phyloP scores from a whole-genome alignment of 1,140 invertebrate species.

The Drosophila punjabiensis region DNA sequence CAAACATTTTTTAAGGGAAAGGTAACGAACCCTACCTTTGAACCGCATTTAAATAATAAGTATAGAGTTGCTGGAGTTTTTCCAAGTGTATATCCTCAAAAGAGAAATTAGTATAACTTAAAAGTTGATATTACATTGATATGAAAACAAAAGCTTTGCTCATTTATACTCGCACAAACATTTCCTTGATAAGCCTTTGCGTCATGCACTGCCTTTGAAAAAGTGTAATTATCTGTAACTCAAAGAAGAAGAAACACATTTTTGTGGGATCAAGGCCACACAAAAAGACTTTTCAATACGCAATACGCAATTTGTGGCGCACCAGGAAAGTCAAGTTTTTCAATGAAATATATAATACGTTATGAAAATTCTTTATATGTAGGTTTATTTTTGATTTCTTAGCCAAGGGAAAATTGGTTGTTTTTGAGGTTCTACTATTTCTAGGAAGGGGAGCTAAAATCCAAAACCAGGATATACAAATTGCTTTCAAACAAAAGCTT shows the following conservation, averaged over 20 bases:
- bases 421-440: background rate
- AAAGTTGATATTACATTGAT: slow-evolving; percentile 7
- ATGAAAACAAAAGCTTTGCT: background rate
- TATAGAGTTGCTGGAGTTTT: background rate
- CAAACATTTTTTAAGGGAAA: no score
- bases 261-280: slow-evolving; percentile 9
- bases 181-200: background rate
- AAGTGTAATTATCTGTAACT: slow-evolving; percentile 7
- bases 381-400: no score
- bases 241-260: background rate
- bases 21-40: background rate
- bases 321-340: background rate
- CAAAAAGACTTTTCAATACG: background rate
- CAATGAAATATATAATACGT: background rate
- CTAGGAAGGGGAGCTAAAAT: background rate
- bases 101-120: background rate
- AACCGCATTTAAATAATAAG: background rate
- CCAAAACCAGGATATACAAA: background rate
- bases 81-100: background rate
- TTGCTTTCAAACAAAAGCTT: background rate
- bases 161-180: background rate
- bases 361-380: background rate
- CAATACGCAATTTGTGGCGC: background rate
- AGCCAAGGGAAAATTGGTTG: no score
- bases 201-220: background rate